phyloP scores from a whole-genome alignment of 2,797 vertebrate species.

The Sebastes reedi region DNA sequence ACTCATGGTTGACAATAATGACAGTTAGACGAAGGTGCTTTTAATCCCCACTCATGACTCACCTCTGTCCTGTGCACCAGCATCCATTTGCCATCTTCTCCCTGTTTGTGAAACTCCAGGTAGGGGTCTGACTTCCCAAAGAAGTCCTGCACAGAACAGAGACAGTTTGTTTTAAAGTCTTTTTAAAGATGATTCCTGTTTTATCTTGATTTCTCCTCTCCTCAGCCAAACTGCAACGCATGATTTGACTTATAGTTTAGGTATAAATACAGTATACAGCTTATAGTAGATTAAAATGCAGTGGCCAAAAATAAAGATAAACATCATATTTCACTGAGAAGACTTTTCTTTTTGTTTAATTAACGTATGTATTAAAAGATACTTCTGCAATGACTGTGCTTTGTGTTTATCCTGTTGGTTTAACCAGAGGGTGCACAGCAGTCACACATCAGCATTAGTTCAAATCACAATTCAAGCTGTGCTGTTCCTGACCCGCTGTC shows the following conservation, averaged over 20 bases:
- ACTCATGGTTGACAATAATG: constrained; percentile 23
- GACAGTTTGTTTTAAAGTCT: neutral
- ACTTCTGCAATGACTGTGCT: neutral
- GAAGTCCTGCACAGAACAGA: constrained; percentile 86
- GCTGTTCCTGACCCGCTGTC: neutral
- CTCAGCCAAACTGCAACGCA: neutral
- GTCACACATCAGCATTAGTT: constrained; percentile 7
- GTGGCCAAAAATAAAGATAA: neutral
- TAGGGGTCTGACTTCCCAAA: constrained; percentile 99
- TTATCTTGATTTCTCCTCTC: neutral
- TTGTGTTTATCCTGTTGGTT: neutral
- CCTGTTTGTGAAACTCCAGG: constrained; percentile 95
- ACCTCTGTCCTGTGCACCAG: constrained; percentile 92
- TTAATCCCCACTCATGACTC: constrained; percentile 29
- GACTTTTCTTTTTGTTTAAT: neutral
- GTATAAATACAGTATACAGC: neutral
- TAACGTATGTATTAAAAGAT: neutral
- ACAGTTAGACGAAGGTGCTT: constrained; percentile 1
- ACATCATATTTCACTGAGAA: neutral
- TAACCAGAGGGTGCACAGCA: constrained; percentile 24
- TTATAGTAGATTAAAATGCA: neutral
- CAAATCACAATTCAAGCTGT: constrained; percentile 21
- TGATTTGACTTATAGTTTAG: too few relatives aligned
- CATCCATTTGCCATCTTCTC: constrained; percentile 97
- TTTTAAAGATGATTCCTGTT: neutral